Evolutionary conservation across 2,113 vertebrate species (phyloP).

Genomic region (Microcebus tavaratra): DNA sequence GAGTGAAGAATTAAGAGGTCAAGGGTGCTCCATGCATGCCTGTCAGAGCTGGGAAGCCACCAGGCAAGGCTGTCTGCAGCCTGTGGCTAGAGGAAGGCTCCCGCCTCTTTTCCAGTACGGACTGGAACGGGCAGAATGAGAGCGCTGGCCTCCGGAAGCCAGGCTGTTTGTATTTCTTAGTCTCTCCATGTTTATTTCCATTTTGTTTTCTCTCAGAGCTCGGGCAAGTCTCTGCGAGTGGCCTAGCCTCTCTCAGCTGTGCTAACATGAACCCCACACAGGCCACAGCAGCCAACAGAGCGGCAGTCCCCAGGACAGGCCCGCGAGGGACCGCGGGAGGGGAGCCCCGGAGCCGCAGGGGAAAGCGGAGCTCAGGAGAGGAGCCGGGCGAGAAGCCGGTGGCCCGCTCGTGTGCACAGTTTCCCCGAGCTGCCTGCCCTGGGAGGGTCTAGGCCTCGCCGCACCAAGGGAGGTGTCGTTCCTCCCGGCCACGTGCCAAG

Average conservation of each 20-base stretch:
- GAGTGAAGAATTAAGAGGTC: background rate
- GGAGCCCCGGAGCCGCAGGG: background rate
- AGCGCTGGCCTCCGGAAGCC: background rate
- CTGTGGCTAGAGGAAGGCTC: background rate
- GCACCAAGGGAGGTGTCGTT: background rate
- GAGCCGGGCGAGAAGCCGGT: background rate
- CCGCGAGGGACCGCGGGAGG: background rate
- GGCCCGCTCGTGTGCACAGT: too few relatives aligned
- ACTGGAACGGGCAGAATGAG: background rate
- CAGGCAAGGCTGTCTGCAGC: background rate
- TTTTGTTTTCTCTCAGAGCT: background rate
- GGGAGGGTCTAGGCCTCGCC: background rate
- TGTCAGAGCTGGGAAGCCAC: background rate
- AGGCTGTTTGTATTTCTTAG: slow-evolving; percentile 30
- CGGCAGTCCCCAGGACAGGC: background rate
- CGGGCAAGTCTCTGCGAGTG: background rate
- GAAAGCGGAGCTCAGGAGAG: background rate
- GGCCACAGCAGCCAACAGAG: background rate
- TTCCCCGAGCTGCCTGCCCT: background rate
- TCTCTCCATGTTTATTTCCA: slow-evolving; percentile 17
- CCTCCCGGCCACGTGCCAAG: background rate
- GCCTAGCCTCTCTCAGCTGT: slow-evolving; percentile 55
- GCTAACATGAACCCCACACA: slow-evolving; percentile 29
- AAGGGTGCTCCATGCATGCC: background rate
- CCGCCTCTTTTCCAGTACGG: background rate